Evolutionary conservation across 2,888 invertebrate genomes (phyloP).

Genomic region (Geophilus truncorum): DNA sequence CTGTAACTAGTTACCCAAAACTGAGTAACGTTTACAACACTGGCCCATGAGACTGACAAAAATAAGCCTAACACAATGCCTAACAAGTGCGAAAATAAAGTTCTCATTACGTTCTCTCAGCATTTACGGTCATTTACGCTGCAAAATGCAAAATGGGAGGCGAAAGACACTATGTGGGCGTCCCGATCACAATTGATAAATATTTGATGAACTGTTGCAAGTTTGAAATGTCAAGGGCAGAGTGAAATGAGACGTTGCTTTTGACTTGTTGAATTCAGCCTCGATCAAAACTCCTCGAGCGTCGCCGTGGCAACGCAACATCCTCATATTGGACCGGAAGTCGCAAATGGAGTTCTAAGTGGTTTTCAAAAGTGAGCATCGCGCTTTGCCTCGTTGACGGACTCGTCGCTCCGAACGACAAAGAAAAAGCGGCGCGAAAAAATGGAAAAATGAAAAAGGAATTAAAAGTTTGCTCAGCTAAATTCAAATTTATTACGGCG

Average conservation of each 20-base stretch:
- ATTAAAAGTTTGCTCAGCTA: background rate
- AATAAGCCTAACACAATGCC: too few species aligned
- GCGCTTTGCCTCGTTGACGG: background rate
- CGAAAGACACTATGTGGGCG: background rate
- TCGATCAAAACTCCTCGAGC: background rate
- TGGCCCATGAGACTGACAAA: too few species aligned
- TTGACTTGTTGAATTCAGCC: background rate
- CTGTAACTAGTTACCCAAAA: too few species aligned
- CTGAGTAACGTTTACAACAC: too few species aligned
- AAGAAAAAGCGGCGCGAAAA: too few species aligned
- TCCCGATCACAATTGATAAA: background rate
- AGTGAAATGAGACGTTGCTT: background rate
- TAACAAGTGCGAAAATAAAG: too few species aligned
- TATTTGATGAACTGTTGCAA: background rate
- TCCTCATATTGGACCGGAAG: slow-evolving; percentile 14
- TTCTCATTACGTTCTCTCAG: too few species aligned
- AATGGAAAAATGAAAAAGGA: background rate
- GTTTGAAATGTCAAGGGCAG: background rate
- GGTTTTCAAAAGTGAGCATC: background rate
- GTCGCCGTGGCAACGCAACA: background rate
- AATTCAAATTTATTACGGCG: background rate
- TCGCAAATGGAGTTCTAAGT: background rate
- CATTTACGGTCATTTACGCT: too few species aligned
- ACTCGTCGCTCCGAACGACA: background rate
- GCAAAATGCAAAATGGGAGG: too few species aligned